Base-by-base conservation (phyloP, 2,797 vertebrate species). In the Mallotus villosus region DNA sequence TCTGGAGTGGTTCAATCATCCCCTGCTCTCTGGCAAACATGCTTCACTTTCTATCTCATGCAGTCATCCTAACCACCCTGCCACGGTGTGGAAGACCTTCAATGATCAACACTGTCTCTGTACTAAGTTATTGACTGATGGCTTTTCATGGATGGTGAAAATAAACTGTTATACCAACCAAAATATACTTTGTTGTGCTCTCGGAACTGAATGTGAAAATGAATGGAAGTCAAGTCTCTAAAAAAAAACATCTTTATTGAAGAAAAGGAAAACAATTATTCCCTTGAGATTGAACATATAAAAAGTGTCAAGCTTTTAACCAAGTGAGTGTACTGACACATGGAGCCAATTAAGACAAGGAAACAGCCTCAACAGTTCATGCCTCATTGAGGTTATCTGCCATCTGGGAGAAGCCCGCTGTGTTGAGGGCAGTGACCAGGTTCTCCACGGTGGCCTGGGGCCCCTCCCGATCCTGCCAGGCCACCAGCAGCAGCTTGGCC, bases 381-480 rank as follows among this genome's bases (percentile, higher is more conserved):
- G 90, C 82, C 74, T 94, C 92, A 61, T 7, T 94, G 77, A 98
- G 91, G 86, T 74, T 76, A 63, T 98, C 95, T 0, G 95, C 94
- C 1, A 99, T 92, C 71, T 95, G 94, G 16, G 85, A 79, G 61
- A 98, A 91, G 0, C 95, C 95, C 0, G 95, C 94, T 0, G 94
- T 85, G 53, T 72, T 95, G 2, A 99, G 92, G 0, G 95, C 96
- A 0, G 79, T n/a, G 0, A 94, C 86, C 77, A 98, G 93, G 76
- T 90, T 96, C 78, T 97, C 96, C 0, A 95, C 91, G 0, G 92
- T 97, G 0, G 97, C 96, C 0, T 97, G 96, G 0, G 87, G 3
- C 0, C 95, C 96, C 82, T 99, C 98, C 74, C 97, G 89, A 74
- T 99, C 98, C 89, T 99, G 98, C 97, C 98, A 99, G 76, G 96